phyloP scores from a whole-genome alignment of 2,113 vertebrate species.

The Corythornis vintsioides region DNA sequence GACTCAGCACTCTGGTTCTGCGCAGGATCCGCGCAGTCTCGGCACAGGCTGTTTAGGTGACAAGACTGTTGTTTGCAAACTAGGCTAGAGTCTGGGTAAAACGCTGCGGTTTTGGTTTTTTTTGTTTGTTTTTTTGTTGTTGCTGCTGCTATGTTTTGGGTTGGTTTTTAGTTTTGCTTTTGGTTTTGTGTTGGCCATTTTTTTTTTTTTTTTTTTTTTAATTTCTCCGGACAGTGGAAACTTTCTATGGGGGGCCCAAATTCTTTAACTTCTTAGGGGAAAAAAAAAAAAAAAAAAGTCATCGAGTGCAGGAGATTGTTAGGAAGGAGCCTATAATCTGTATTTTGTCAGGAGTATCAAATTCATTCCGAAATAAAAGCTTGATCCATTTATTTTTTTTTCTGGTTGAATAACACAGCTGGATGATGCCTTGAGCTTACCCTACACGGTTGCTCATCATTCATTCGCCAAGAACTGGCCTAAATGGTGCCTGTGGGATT shows the following conservation, averaged over 20 bases:
- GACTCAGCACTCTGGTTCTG: neutral
- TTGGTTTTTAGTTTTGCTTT: too few species aligned
- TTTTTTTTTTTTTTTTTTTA: fast-evolving
- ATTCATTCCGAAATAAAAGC: constrained; percentile 72
- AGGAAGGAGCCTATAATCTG: constrained; percentile 46
- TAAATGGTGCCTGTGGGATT: constrained; percentile 84
- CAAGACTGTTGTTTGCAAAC: neutral
- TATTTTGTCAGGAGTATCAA: constrained; percentile 71
- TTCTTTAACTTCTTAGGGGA: neutral
- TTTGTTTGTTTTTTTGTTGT: fast-evolving
- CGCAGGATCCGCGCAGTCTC: neutral
- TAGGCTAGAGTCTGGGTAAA: neutral
- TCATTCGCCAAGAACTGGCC: constrained; percentile 78
- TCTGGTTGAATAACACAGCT: constrained; percentile 76
- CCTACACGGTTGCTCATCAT: constrained; percentile 73
- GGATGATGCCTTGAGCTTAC: constrained; percentile 70
- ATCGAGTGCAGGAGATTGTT: neutral
- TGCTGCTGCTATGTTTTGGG: too few species aligned
- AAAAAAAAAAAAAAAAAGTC: neutral
- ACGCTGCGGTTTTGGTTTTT: fast-evolving
- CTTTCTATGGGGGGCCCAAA: neutral
- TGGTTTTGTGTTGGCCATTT: too few species aligned
- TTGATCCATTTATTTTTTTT: constrained; percentile 75
- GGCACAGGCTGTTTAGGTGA: neutral
- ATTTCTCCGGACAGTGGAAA: too few species aligned